Conservation (phyloP, 2,797 vertebrate species). For the Rhinoraja longicauda region DNA sequence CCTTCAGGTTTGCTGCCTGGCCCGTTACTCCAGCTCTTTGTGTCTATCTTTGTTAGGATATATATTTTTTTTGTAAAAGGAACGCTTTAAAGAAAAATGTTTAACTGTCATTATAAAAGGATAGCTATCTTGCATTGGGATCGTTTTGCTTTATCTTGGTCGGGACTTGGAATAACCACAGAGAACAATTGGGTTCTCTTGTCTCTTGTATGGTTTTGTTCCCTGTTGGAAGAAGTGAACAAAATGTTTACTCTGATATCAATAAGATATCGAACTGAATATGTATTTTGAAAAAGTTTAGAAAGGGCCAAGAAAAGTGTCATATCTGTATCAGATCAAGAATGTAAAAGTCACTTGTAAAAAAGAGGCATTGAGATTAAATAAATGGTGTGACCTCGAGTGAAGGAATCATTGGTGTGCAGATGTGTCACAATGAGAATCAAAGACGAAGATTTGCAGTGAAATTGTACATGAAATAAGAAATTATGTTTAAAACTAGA, state of each 20-base stretch:
- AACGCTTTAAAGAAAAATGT: background rate
- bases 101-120: background rate
- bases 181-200: background rate
- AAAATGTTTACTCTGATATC: background rate
- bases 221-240: background rate
- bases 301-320: background rate
- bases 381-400: background rate
- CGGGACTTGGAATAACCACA: background rate
- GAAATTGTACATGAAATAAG: background rate
- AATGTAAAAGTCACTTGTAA: background rate
- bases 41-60: too few species aligned
- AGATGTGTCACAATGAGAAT: background rate
- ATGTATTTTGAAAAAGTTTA: background rate
- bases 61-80: too few species aligned
- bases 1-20: too few species aligned
- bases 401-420: background rate
- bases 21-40: background rate
- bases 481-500: background rate
- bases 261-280: background rate
- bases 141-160: background rate
- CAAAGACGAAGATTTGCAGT: background rate
- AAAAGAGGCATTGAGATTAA: background rate
- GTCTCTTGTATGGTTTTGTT: background rate
- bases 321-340: background rate
- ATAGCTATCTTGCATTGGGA: background rate